These are phyloP conservation scores for Dioctria linearis DNA, from an alignment of 2,888 invertebrate genomes.

Conservation along the genomic window DNA sequence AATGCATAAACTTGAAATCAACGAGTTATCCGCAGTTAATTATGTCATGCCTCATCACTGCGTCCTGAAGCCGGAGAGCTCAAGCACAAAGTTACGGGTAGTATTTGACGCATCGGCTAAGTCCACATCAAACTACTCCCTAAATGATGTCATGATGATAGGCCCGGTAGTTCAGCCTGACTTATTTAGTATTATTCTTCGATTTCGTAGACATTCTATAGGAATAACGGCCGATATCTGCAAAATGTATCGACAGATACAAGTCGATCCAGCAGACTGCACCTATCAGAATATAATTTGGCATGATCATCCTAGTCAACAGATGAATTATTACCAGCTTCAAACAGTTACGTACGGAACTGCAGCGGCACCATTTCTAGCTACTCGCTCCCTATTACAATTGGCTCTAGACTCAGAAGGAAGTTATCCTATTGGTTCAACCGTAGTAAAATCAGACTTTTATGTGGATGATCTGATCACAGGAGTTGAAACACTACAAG, in stretches of 20 bases:
- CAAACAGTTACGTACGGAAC: conserved; percentile 42
- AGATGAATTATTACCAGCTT: conserved; percentile 24
- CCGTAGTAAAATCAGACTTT: too few relatives aligned
- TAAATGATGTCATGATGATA: neutral
- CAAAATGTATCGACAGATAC: too few relatives aligned
- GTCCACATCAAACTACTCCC: neutral
- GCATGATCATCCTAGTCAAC: conserved; percentile 23
- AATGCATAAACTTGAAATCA: too few relatives aligned
- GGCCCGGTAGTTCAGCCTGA: neutral
- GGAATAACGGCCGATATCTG: too few relatives aligned
- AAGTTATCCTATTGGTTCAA: neutral
- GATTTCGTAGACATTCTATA: neutral
- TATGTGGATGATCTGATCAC: too few relatives aligned
- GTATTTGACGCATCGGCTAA: neutral
- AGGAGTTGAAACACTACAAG: too few relatives aligned
- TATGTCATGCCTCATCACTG: conserved; percentile 6
- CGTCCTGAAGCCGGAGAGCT: neutral
- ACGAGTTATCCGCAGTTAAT: neutral
- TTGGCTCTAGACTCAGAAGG: neutral
- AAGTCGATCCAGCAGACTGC: neutral
- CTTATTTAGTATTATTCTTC: neutral
- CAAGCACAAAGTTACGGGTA: neutral
- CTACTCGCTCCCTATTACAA: conserved; percentile 26
- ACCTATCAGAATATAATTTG: neutral
- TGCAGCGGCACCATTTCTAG: conserved; percentile 25